Base-by-base conservation (phyloP, 2,888 invertebrate species). In the Drepanosiphum platanoidis region DNA sequence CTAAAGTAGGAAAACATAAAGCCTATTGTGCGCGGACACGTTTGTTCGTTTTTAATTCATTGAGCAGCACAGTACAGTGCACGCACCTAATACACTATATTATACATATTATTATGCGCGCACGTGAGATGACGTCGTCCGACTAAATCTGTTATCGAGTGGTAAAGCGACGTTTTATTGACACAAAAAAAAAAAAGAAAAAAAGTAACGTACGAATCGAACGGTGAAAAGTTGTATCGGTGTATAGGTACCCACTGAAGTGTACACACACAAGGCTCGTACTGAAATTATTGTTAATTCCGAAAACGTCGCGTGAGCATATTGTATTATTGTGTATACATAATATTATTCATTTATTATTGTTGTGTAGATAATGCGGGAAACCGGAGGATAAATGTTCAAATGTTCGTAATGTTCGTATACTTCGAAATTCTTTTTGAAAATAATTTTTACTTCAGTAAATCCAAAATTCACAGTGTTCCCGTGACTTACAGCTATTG, bases 1-100 rank as follows among this genome's bases (percentile, higher is more conserved):
- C 30, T 46, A 11, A 36, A 80, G 36, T 36, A 70, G 52, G 58
- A 70, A 80, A 58, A 80, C 70, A 70, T 52, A 71, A 70, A 80
- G 34, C 70, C 52, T 36, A 30, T 80, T 80, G 46, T 80, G 34
- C 30, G 11, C 32, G 34, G 1, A 13, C 22, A 30, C 72, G 61
- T 61, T 39, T 58, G 81, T 80, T 70, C 46, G 68, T 81, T 81
- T 81, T 71, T 61, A 39, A 81, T 71, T 70, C 80, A 36, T 80
- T 22, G 39, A n/a, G 70, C 70, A 34, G 13, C 3, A 61, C n/a
- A 39, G 27, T 27, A 39, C 22, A 75, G 34, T 75, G 34, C n/a
- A n/a, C n/a, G 18, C 8, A 52, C 22, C 46, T 58, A 34, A 58
- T 75, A 75, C 36, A 36, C 11, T 1, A 4, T 66, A n/a, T n/a